Percentiles rank a stretch among this genome's conserved stretches.
Evolutionary conservation across 2,113 vertebrate species (phyloP).

Genomic region (Colaptes auratus): DNA sequence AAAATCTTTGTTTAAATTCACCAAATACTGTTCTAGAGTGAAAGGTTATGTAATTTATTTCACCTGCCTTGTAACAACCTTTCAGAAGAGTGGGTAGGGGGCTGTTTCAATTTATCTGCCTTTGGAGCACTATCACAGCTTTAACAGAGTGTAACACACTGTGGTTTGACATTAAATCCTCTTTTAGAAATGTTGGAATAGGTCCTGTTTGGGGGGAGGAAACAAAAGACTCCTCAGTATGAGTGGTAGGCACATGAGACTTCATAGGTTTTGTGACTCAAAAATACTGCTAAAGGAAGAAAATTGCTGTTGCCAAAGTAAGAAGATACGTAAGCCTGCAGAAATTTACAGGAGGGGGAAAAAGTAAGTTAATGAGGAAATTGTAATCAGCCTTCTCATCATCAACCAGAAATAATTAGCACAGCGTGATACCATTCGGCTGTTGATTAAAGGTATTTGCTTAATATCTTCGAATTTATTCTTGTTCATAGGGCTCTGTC

Average conservation of each 20-base stretch:
- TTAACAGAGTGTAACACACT: not conserved
- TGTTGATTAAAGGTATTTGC: slow-evolving; percentile 79
- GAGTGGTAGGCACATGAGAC: not conserved
- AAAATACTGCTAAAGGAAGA: not conserved
- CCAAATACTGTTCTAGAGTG: not conserved
- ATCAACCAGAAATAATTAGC: slow-evolving; percentile 75
- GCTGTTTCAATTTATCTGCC: not conserved
- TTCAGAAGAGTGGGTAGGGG: not conserved
- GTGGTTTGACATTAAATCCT: not conserved
- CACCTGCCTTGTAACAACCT: not conserved
- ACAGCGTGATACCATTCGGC: slow-evolving; percentile 65
- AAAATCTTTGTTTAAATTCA: not conserved
- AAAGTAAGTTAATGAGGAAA: slow-evolving; percentile 70
- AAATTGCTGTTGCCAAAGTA: not conserved
- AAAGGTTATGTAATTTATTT: not conserved
- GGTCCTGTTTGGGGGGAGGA: not conserved
- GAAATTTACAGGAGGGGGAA: not conserved
- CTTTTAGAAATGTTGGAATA: not conserved
- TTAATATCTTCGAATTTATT: slow-evolving; percentile 73
- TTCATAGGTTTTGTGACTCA: not conserved
- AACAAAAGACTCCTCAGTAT: not conserved
- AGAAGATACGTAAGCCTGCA: slow-evolving; percentile 56
- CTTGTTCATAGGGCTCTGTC: not conserved
- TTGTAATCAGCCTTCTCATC: slow-evolving; percentile 75
- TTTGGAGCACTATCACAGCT: not conserved